phyloP scores from a whole-genome alignment of 1,140 invertebrate genomes.

The Dysdera silvatica region DNA sequence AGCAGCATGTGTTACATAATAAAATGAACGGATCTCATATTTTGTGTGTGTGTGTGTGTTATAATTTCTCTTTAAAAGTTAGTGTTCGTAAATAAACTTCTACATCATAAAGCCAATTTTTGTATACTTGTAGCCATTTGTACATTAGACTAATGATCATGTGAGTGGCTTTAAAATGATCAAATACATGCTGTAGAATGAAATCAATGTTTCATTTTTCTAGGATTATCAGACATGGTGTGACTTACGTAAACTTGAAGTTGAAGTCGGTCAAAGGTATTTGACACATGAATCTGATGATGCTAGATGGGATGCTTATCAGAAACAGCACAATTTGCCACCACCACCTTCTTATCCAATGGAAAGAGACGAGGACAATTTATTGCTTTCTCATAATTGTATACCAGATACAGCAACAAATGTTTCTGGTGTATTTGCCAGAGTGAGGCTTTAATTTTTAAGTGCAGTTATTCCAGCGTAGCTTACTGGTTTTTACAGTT shows the following conservation, averaged over 20 bases:
- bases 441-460: conserved; percentile 19
- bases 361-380: conserved; percentile 20
- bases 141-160: background rate
- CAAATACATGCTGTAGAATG: conserved; percentile 8
- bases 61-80: no score
- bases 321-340: conserved; percentile 41
- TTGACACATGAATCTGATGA: conserved; percentile 95
- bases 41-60: no score
- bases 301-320: conserved; percentile 66
- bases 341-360: conserved; percentile 19
- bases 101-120: no score
- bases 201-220: conserved; percentile 30
- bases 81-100: no score
- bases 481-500: no score
- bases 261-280: conserved; percentile 71
- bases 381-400: conserved; percentile 13
- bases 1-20: no score
- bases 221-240: conserved; percentile 93
- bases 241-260: conserved; percentile 82
- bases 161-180: no score
- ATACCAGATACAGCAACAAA: conserved; percentile 5
- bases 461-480: no score
- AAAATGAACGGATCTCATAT: no score
- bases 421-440: conserved; percentile 17
- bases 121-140: no score